These are phyloP conservation scores for Hippoglossus hippoglossus DNA, from an alignment of 2,797 vertebrate species.

Conservation along the genomic window DNA sequence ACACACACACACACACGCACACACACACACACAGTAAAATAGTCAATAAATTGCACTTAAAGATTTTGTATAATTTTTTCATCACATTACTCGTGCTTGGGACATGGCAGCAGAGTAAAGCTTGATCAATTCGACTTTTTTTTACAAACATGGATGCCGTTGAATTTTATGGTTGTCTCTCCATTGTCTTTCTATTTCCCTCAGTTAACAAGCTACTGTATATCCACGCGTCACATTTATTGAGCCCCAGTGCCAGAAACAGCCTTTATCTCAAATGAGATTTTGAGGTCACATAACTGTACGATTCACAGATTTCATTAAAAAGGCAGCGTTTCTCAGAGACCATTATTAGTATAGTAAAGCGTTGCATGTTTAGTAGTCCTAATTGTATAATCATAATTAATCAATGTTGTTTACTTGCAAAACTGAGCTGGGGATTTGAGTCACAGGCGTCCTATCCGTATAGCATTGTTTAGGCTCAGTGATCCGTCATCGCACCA, in stretches of 20 bases:
- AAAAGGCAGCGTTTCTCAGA: constrained; percentile 10
- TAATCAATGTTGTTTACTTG: constrained; percentile 79
- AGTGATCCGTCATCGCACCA: constrained; percentile 83
- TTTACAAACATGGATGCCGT: background rate
- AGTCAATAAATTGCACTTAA: constrained; percentile 2
- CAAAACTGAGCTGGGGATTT: constrained; percentile 62
- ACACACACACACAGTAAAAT: constrained; percentile 26
- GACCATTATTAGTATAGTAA: constrained; percentile 11
- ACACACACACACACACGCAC: constrained; percentile 11
- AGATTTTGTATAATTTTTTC: background rate
- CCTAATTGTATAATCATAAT: constrained; percentile 74
- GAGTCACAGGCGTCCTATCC: constrained; percentile 70
- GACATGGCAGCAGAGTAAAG: background rate
- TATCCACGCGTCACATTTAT: constrained; percentile 19
- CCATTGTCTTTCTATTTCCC: background rate
- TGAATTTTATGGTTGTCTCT: background rate
- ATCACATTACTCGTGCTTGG: background rate
- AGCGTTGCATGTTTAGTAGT: constrained; percentile 59
- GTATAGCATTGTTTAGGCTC: constrained; percentile 83
- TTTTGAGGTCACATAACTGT: constrained; percentile 7
- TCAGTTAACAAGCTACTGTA: background rate
- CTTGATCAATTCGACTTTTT: background rate
- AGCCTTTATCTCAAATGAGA: constrained; percentile 7
- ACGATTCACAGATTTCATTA: constrained; percentile 5
- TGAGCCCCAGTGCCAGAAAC: constrained; percentile 3